Evolutionary conservation across 1,140 invertebrate species (phyloP).

Genomic region (Paracyclopina nana): DNA sequence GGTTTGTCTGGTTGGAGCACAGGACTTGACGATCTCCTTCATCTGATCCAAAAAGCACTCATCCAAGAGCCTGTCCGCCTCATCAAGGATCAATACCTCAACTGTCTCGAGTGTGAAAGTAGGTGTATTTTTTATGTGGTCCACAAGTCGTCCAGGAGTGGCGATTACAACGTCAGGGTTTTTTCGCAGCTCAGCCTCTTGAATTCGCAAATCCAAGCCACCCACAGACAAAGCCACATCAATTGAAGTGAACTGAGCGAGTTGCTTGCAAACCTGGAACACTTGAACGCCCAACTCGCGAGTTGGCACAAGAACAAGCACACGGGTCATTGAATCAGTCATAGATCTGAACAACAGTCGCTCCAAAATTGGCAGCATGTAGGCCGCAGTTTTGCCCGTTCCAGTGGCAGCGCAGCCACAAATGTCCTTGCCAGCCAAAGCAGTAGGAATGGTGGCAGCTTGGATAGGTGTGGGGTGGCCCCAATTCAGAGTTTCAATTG

Average conservation of each 20-base stretch:
- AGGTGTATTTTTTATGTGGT: constrained; percentile 88
- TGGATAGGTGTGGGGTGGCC: constrained; percentile 91
- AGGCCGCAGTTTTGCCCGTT: constrained; percentile 94
- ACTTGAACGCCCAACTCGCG: constrained; percentile 89
- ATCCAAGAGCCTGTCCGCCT: constrained; percentile 84
- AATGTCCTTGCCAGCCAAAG: constrained; percentile 68
- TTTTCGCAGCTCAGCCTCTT: constrained; percentile 40
- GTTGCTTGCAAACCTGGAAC: constrained; percentile 74
- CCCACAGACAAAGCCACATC: constrained; percentile 66
- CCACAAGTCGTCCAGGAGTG: constrained; percentile 88
- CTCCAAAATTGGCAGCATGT: constrained; percentile 92
- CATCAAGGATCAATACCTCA: constrained; percentile 83
- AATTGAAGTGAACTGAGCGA: constrained; percentile 59
- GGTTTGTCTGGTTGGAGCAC: constrained; percentile 77
- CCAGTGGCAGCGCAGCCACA: constrained; percentile 93
- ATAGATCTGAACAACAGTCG: constrained; percentile 53
- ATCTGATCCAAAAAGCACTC: constrained; percentile 96
- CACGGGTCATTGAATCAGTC: constrained; percentile 45
- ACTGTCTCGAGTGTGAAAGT: constrained; percentile 72
- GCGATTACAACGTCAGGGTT: constrained; percentile 94
- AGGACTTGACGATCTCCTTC: constrained; percentile 84
- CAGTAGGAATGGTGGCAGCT: constrained; percentile 77
- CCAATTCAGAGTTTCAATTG: constrained; percentile 65
- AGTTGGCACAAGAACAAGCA: constrained; percentile 84
- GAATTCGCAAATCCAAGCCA: constrained; percentile 79